Evolutionary conservation across 2,113 vertebrate genomes (phyloP).

Genomic region (Zosterops pallidus): DNA sequence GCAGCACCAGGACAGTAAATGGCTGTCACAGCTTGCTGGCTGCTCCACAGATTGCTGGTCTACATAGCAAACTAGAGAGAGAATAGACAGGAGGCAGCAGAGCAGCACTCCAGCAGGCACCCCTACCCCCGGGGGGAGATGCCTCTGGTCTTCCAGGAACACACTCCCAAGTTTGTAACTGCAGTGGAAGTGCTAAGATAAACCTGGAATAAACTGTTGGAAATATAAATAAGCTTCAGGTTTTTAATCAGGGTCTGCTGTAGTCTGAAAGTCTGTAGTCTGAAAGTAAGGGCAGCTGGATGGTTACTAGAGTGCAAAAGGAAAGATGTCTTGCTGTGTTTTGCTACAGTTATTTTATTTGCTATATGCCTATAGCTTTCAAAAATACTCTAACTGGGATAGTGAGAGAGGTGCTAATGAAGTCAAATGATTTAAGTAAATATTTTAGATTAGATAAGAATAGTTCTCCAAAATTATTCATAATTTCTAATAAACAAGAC

Average conservation of each 20-base stretch:
- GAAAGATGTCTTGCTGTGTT: not conserved
- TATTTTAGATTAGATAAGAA: not conserved
- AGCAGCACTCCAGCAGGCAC: not conserved
- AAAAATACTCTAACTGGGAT: not conserved
- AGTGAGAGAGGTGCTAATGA: not conserved
- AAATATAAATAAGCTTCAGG: not conserved
- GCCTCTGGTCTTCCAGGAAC: not conserved
- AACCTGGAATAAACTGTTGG: not conserved
- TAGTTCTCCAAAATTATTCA: not conserved
- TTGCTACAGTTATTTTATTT: not conserved
- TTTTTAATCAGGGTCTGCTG: not conserved
- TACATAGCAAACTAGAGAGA: not conserved
- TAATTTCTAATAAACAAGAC: not conserved
- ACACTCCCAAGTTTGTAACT: not conserved
- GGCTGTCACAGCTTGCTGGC: not conserved
- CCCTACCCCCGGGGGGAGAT: rapidly evolving
- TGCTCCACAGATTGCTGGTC: not conserved
- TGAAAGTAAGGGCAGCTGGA: not conserved
- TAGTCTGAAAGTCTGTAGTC: not conserved
- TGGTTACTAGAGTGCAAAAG: not conserved
- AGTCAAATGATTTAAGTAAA: not conserved
- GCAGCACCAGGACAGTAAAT: not conserved
- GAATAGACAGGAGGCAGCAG: not conserved
- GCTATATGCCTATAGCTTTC: not conserved
- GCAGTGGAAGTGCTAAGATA: not conserved